Percentiles rank a stretch among this genome's conserved stretches.
phyloP scores from a whole-genome alignment of 2,797 vertebrate genomes.

The Gobionotothen gibberifrons region DNA sequence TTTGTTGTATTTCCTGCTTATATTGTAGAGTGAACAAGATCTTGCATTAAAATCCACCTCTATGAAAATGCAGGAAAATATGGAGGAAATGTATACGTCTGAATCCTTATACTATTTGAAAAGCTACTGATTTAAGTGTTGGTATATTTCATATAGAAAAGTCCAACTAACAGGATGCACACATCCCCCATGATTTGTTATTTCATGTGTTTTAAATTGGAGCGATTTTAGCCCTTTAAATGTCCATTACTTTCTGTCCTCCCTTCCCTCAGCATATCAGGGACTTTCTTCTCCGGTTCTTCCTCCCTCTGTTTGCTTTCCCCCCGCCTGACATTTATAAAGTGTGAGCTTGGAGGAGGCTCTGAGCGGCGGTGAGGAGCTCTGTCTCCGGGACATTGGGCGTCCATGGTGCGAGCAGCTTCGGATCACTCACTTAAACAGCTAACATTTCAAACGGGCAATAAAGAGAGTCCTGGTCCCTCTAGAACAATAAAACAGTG shows the following conservation, averaged over 20 bases:
- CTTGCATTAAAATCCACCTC: not conserved
- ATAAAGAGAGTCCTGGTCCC: slow-evolving; percentile 72
- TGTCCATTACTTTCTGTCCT: slow-evolving; percentile 25
- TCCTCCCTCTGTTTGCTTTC: slow-evolving; percentile 39
- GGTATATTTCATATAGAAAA: not conserved
- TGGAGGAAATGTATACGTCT: not conserved
- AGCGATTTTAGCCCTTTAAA: slow-evolving; percentile 19
- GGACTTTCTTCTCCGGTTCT: slow-evolving; percentile 21
- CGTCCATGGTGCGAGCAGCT: slow-evolving; percentile 54
- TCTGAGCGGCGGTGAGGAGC: slow-evolving; percentile 40
- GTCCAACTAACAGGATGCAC: not conserved
- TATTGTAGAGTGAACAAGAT: not conserved
- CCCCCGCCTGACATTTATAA: slow-evolving; percentile 62
- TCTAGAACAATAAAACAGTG: slow-evolving; percentile 73
- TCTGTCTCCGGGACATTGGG: slow-evolving; percentile 65
- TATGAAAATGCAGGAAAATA: not conserved
- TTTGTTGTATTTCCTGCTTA: not conserved
- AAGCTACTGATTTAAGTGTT: not conserved
- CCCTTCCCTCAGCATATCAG: slow-evolving; percentile 14
- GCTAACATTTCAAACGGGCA: slow-evolving; percentile 76
- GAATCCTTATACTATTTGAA: not conserved
- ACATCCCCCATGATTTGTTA: not conserved
- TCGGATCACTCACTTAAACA: slow-evolving; percentile 73
- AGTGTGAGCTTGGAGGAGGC: slow-evolving; percentile 41
- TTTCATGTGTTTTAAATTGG: not conserved